Base-by-base conservation (phyloP, 37 sponge, comb jelly and placozoan species). In the Spongilla lacustris region DNA sequence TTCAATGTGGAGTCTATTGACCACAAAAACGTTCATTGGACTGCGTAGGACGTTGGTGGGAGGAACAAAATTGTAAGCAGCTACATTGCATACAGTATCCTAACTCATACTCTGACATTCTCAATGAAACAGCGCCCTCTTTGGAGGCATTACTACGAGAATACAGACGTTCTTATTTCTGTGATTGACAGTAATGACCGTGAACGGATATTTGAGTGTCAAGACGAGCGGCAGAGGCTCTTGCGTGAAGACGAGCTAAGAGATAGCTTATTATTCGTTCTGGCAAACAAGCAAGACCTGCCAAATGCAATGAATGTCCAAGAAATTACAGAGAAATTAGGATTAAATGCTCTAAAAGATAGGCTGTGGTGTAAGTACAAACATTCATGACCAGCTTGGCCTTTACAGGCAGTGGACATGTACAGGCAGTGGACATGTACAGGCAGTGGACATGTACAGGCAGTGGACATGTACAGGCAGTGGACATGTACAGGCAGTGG, bases 241-340 rank as follows among this genome's bases (percentile, higher is more conserved):
- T 38, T 95, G 50, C 36, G 58, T 13, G 98, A 95, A 36, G 89
- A 91, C 24, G 89, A 95, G 33, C 50, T 97, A 14, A 71, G 68
- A 11, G 85, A 83, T 29, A 36, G 69, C 36, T 22, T 80, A 24
- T 26, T 97, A 0, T 74, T 97, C n/a, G 89, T 97, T 6, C 46
- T 97, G 73, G 98, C 98, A 31, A 97, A 97, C 85, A 97, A 97
- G 71, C 98, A 97, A 41, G 98, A 97, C 80, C 89, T 97, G 0
- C 96, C 98, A 10, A 93, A 93, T 93, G 93, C 98, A 25, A 79
- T 93, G 89, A 68, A 50, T 9, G 69, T 72, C 17, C 58, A 85
- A 49, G 96, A 97, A 29, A 26, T 97, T 9, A 71, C 80, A 13
- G 79, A 88, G 17, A 84, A 91, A 66, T 86, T 97, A 29, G 87